Evolutionary conservation across 2,113 vertebrate species (phyloP), one percentile per base, ranked within the genome.

Genomic region (Alligator sinensis): DNA sequence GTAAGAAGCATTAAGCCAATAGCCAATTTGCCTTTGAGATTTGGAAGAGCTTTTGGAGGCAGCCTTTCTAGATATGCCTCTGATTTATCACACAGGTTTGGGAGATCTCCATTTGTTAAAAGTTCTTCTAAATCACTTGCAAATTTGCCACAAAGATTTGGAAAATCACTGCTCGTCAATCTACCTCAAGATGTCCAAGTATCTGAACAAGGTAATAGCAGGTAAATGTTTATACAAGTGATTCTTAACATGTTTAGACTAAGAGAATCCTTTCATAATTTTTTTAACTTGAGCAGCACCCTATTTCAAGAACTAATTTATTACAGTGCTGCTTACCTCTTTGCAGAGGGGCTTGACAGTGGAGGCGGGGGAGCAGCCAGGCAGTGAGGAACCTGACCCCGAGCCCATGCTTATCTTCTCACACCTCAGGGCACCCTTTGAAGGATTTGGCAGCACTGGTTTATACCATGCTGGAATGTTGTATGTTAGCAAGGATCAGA

Each of bases 21-120:
- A 47, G 88, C 92, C 94, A 97, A 96, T 84, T 92, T 98, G 82
- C 98, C 98, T 77, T 88, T 98, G 86, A 96, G 97, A 93, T 98
- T 98, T 93, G 98, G 98, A 85, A 98, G 97, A 96, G 96, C 94
- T 63, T 93, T 85, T 90, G 89, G 87, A 80, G 94, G 94, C 3
- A 92, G 75, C 34, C 77, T 88, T 38, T 70, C 47, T 9, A 95
- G 95, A 60, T 68, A 0, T 9, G 14, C 74, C 74, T 90, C 91
- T 59, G 96, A 97, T 77, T 92, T 96, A 76, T 88, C 97, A 76
- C 91, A 96, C 28, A 97, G 97, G 72, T 96, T 95, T 95, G 97
- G 95, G 47, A 97, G 98, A 95, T 78, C 95, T 93, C 88, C 95
- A 19, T 15, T 61, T 77, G 27, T 86, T 77, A 96, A 84, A 92